Base-by-base conservation (phyloP, 2,113 vertebrate species). In the Mobula hypostoma region DNA sequence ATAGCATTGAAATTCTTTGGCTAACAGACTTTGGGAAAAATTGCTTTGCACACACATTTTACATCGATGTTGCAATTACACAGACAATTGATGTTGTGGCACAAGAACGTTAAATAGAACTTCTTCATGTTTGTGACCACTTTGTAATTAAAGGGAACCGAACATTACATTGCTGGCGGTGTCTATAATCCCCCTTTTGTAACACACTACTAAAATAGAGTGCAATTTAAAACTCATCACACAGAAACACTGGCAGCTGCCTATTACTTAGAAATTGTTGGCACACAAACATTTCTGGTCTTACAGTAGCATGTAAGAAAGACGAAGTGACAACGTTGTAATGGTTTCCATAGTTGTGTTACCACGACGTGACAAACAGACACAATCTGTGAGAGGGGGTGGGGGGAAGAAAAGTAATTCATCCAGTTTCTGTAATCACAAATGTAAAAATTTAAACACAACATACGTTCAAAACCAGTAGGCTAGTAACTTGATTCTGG, bases 401-500 rank as follows among this genome's bases (percentile, higher is more conserved):
- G 48, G 48, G 27, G n/a, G 40, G 80, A 94, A 90, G 88, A 95
- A 96, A 96, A 95, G 95, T 96, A 95, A 96, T 94, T 88, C 70
- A 95, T 96, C 94, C 94, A 74, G 95, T 94, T 96, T 96, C 95
- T 94, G 95, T 96, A 96, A 97, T 97, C 98, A 98, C 96, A 98
- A 98, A 98, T 97, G 98, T 98, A 98, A 97, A 98, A 98, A 98
- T 96, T n/a, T 2, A 96, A 98, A 97, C 97, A 97, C 97, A 98
- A 96, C 97, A 97, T 72, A 97, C 96, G 96, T 97, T 95, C 97
- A 95, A 98, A 98, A 98, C 96, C 96, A 96, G 96, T 74, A 96
- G 95, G 96, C 95, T 95, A 96, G 97, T 95, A 96, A 96, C 97
- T 96, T 96, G 96, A 96, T 96, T 97, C 98, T 96, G 96, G 97